These are phyloP conservation scores for Sinonovacula constricta DNA, from an alignment of 1,140 invertebrate species.

Conservation along the genomic window DNA sequence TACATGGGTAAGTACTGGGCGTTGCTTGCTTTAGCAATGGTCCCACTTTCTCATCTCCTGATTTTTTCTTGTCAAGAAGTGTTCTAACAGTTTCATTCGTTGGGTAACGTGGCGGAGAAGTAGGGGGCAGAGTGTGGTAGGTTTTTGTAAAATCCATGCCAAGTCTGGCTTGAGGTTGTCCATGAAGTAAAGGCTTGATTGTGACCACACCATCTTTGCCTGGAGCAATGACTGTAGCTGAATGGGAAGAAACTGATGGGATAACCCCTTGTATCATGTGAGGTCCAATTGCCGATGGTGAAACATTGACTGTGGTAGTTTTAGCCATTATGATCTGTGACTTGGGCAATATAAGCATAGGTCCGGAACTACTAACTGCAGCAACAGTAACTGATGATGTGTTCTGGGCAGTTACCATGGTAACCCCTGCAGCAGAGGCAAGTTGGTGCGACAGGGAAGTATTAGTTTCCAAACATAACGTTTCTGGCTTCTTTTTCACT, in stretches of 20 bases:
- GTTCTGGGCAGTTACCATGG: not conserved
- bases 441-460: not conserved
- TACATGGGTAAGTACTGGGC: not conserved
- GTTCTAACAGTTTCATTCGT: slow-evolving; percentile 44
- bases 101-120: slow-evolving; percentile 17
- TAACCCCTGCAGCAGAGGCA: not conserved
- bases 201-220: not conserved
- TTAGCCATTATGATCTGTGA: slow-evolving; percentile 3
- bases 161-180: no score
- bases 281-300: not conserved
- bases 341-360: slow-evolving; percentile 42
- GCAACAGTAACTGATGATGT: not conserved
- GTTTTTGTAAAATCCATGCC: not conserved
- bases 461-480: not conserved
- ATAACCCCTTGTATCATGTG: no score
- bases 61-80: slow-evolving; percentile 41
- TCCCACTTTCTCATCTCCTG: slow-evolving; percentile 10
- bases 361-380: slow-evolving; percentile 11
- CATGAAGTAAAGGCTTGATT: not conserved
- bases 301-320: not conserved
- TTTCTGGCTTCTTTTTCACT: not conserved
- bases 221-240: not conserved
- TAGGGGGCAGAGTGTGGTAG: not conserved
- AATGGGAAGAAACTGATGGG: no score
- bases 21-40: not conserved